Evolutionary conservation across 2,888 invertebrate genomes (phyloP), one percentile per base, ranked within the genome.

Genomic region (Scaptomyza cyrtandrae): DNA sequence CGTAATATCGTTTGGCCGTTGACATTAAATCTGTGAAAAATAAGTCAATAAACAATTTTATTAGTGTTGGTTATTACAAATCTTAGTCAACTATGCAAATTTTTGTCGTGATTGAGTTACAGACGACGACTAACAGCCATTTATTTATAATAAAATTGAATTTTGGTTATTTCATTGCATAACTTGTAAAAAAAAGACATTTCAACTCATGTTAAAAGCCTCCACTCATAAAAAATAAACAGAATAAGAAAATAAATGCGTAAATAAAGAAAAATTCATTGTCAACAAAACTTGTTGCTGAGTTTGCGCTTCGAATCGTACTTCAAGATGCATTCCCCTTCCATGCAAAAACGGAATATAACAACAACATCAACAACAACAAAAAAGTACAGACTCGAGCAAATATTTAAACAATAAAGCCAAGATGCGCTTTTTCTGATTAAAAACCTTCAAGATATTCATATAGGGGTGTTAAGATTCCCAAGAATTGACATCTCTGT

Each of bases 1-100:
- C 95, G 83, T 94, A 93, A 92, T 97, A 98, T 89, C 94, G 93
- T 91, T 95, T 94, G 60, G 95, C 94, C 60, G 93, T 91, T 88
- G 94, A 94, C 92, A 96, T 92, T 80, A 95, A 92, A 93, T 96
- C 96, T 96, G 93, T 10, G 50, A 55, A 58, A 41, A 37, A n/a
- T 55, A 45, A 33, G 14, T 45, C 31, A 54, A 54, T 29, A 57
- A 56, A 53, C 11, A 48, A 49, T 55, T 46, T 6, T 35, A 60
- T 55, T 6, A 49, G 10, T 49, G 39, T 33, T 53, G 14, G 10
- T 6, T 13, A 9, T 5, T n/a, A 11, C 16, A 5, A 33, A 24
- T 50, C 13, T n/a, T 45, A 27, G 44, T 13, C 44, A 13, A 19
- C 24, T 44, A 24, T 24, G n/a, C 6, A 37, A 19, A 27, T 11